A percentile compares a stretch with the other conserved stretches of the same genome.
These are phyloP conservation scores for Tiliqua scincoides DNA, from an alignment of 2,113 vertebrate genomes.

Conservation along the genomic window DNA sequence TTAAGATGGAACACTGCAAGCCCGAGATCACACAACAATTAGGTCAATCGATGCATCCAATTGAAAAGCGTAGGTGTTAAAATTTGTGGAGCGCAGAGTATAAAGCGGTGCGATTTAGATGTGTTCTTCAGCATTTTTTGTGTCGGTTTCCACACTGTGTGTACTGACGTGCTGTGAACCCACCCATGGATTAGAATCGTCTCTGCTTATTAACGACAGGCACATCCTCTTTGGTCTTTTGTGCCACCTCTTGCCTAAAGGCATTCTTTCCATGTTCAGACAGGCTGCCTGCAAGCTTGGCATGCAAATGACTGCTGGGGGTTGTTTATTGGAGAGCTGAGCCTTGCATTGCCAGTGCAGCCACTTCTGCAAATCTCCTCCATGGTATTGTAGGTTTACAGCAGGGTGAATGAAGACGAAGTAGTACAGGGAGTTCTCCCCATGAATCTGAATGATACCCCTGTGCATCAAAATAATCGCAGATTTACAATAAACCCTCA, in stretches of 20 bases:
- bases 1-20: neutral
- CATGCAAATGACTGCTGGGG: neutral
- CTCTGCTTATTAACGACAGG: slow-evolving; percentile 6
- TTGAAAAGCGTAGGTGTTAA: neutral
- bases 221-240: neutral
- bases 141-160: neutral
- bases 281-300: slow-evolving; percentile 1
- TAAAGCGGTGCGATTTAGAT: neutral
- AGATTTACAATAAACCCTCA: neutral
- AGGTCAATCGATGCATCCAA: neutral
- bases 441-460: neutral
- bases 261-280: slow-evolving; percentile 12
- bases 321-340: neutral
- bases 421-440: neutral
- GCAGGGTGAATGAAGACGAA: neutral
- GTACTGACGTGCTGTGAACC: neutral
- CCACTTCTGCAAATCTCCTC: neutral
- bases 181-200: neutral
- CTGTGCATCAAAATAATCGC: neutral
- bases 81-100: neutral
- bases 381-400: neutral
- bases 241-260: neutral
- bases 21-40: neutral
- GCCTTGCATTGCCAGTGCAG: neutral
- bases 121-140: neutral